These are phyloP conservation scores for Silurus asotus DNA, from an alignment of 2,113 vertebrate genomes.

Conservation along the genomic window DNA sequence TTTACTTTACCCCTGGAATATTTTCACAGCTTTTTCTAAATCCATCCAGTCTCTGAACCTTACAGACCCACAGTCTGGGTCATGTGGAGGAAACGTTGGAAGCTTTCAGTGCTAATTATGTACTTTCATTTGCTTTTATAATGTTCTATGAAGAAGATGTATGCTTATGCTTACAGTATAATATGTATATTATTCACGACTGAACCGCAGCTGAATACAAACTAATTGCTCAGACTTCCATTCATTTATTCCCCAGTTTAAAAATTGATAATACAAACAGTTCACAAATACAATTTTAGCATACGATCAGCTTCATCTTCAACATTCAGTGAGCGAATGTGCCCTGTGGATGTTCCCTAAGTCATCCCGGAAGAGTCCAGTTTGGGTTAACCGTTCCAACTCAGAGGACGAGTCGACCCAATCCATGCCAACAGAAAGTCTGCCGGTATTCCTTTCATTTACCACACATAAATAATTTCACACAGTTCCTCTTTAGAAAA, in stretches of 20 bases:
- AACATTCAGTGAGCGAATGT: not conserved
- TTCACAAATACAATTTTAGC: not conserved
- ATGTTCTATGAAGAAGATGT: not conserved
- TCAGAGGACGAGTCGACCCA: not conserved
- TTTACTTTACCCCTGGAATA: not conserved
- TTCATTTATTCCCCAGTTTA: not conserved
- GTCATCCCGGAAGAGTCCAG: not conserved
- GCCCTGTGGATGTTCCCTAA: not conserved
- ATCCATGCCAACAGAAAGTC: not conserved
- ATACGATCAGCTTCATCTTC: not conserved
- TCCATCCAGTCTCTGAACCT: not conserved
- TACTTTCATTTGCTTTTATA: constrained; percentile 28
- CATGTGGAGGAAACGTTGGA: not conserved
- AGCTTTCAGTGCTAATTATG: not conserved
- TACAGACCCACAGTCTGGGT: constrained; percentile 17
- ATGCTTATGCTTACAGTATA: no score
- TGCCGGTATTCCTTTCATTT: not conserved
- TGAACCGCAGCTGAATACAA: not conserved
- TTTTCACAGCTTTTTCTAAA: not conserved
- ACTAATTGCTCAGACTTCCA: not conserved
- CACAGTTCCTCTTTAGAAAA: not conserved
- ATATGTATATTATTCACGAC: not conserved
- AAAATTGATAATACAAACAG: constrained; percentile 12
- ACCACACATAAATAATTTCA: not conserved
- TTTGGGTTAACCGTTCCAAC: not conserved